Evolutionary conservation across 2,888 invertebrate species (phyloP).

Genomic region (Synergus itoensis): DNA sequence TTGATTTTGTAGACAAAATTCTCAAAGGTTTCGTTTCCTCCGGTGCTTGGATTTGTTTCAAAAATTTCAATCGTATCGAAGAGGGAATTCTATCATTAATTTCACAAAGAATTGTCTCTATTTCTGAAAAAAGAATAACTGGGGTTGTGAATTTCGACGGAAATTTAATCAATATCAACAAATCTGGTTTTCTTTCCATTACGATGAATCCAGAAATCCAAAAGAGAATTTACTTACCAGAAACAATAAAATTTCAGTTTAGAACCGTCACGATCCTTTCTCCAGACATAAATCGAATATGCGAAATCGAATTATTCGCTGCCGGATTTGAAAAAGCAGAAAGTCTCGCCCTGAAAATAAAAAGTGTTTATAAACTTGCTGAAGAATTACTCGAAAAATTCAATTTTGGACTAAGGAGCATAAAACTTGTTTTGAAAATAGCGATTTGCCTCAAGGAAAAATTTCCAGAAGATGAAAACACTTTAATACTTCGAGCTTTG

Average conservation of each 20-base stretch:
- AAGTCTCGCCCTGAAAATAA: conserved; percentile 80
- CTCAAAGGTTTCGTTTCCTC: conserved; percentile 81
- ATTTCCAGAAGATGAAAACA: conserved; percentile 80
- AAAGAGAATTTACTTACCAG: conserved; percentile 78
- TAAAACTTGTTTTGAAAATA: conserved; percentile 78
- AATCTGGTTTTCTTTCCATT: conserved; percentile 82
- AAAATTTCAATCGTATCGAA: conserved; percentile 80
- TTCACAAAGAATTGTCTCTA: conserved; percentile 80
- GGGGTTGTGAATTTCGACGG: conserved; percentile 79
- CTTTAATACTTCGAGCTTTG: conserved; percentile 80
- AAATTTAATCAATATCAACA: conserved; percentile 81
- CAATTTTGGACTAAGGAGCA: conserved; percentile 81
- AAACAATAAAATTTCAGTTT: conserved; percentile 81
- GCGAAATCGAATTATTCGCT: conserved; percentile 81
- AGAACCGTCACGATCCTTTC: conserved; percentile 82
- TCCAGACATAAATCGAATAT: conserved; percentile 81
- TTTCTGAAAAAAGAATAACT: conserved; percentile 77
- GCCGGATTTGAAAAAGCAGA: conserved; percentile 80
- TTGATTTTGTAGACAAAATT: conserved; percentile 79
- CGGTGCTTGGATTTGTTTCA: conserved; percentile 82
- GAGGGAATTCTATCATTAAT: conserved; percentile 80
- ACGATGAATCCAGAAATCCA: conserved; percentile 79
- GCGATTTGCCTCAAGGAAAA: conserved; percentile 81
- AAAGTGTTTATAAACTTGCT: conserved; percentile 79
- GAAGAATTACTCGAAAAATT: conserved; percentile 80